Base-by-base conservation (phyloP, 2,113 vertebrate species). In the Ammodramus savannarum region DNA sequence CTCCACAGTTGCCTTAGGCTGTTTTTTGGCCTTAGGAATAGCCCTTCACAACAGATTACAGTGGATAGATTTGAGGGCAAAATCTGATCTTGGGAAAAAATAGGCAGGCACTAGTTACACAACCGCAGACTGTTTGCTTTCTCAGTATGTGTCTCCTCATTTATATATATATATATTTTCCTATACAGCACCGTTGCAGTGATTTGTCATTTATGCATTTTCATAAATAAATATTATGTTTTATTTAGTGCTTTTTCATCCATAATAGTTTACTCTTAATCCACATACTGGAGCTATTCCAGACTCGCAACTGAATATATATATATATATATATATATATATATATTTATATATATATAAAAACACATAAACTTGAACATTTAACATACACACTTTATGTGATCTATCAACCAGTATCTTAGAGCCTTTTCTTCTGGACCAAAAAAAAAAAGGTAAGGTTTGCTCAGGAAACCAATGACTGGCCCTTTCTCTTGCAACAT, bases 171-270 rank as follows among this genome's bases (percentile, higher is more conserved):
- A 51, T 32, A 26, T 77, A 15, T 51, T 74, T 86, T 83, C 43
- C 83, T 82, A 72, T 54, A 88, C 13, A 89, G 89, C 89, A 93
- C 89, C 23, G 1, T 74, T 68, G 59, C 74, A 90, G 77, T 71
- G 77, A 97, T 58, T 96, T 77, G 91, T 95, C 91, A 76, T 84
- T 86, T 96, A 94, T 93, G 92, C n/a, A 61, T 87, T 93, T 97
- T 90, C 93, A 98, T 97, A 98, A 98, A 98, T 98, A 98, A 98
- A 98, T 97, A 98, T 36, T 97, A 97, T 58, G 88, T 55, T 96
- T 97, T 84, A 96, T 90, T 95, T 97, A 97, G 95, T 93, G 95
- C 87, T 98, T 96, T 96, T 95, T 88, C 71, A 94, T 93, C 93
- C 75, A n/a, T 94, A 97, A 97, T 96, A 98, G 71, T 94, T 97